Base-by-base conservation (phyloP, 2,888 invertebrate genomes). In the Biston betularia region DNA sequence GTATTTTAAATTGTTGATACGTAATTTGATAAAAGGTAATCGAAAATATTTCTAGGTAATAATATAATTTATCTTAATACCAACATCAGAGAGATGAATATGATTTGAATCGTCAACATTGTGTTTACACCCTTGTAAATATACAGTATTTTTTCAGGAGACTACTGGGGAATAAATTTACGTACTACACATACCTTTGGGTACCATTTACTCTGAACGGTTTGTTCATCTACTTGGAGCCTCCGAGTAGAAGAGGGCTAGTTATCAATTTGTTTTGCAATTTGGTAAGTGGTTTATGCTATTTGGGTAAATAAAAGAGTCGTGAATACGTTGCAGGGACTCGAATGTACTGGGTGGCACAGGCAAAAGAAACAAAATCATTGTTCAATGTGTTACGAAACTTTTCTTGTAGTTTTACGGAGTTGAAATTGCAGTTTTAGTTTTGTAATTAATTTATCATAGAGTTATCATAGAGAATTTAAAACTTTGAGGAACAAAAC, bases 201-300 rank as follows among this genome's bases (percentile, higher is more conserved):
- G 52, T 90, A 7, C 93, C 94, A 0, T 87, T 84, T 42, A 75
- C 83, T 6, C 5, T 93, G 34, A 90, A 83, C 40, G 94, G 92
- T 0, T 68, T 89, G 0, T 87, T 85, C 14, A 91, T 94, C 55
- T 87, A 89, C 38, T 72, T 93, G 46, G 94, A 94, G 63, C 93
- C 93, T 0, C 90, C 92, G 0, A 84, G 87, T 40, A 84, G 94
- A 64, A 80, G 94, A 76, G 88, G 92, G 1, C 75, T 94, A 11
- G 84, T 94, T 12, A 82, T 92, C 45, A 92, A 92, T 70, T 75
- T 94, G 15, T 94, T 94, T 74, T 86, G 87, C 67, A 94, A 92
- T 73, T 80, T 94, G 52, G 94, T 94, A 78, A 84, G 82, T 63
- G 42, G 33, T 58, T 50, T 9, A 9, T 38, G 45, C 63, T 45